Evolutionary conservation across 2,113 vertebrate genomes (phyloP).

Genomic region (Hystrix cristata): DNA sequence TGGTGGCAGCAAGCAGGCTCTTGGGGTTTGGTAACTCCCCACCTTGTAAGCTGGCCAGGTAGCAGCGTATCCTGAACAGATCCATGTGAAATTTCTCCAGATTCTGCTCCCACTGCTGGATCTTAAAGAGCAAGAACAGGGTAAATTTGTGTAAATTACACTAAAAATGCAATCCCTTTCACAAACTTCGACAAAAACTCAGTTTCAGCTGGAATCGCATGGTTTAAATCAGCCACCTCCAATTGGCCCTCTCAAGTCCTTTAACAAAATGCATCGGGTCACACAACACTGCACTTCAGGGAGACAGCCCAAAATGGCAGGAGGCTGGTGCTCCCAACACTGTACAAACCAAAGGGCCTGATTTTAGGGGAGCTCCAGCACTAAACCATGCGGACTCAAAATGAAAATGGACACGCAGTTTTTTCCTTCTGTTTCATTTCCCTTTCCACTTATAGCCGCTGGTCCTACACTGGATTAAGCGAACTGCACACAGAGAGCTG

Average conservation of each 20-base stretch:
- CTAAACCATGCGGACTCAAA: constrained; percentile 53
- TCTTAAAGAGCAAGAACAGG: constrained; percentile 87
- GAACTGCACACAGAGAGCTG: constrained; percentile 19
- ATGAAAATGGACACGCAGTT: constrained; percentile 5
- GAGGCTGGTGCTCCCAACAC: constrained; percentile 71
- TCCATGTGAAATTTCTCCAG: constrained; percentile 98
- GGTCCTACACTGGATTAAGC: neutral
- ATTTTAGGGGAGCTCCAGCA: constrained; percentile 52
- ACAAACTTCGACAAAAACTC: constrained; percentile 74
- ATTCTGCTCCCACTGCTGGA: constrained; percentile 99
- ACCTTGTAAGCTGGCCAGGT: constrained; percentile 97
- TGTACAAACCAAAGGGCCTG: constrained; percentile 49
- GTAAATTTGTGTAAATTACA: constrained; percentile 39
- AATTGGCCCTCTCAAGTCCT: neutral
- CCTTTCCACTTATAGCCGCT: constrained; percentile 11
- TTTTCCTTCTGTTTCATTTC: neutral
- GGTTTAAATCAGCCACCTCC: constrained; percentile 69
- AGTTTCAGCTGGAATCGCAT: constrained; percentile 64
- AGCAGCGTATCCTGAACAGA: constrained; percentile 97
- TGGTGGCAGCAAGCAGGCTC: constrained; percentile 95
- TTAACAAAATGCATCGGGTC: constrained; percentile 61
- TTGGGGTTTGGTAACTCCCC: constrained; percentile 98
- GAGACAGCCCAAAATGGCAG: constrained; percentile 76
- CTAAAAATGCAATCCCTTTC: constrained; percentile 37
- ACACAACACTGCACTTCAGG: constrained; percentile 47